Base-by-base conservation (phyloP, 2,113 vertebrate genomes). In the Aix galericulata region DNA sequence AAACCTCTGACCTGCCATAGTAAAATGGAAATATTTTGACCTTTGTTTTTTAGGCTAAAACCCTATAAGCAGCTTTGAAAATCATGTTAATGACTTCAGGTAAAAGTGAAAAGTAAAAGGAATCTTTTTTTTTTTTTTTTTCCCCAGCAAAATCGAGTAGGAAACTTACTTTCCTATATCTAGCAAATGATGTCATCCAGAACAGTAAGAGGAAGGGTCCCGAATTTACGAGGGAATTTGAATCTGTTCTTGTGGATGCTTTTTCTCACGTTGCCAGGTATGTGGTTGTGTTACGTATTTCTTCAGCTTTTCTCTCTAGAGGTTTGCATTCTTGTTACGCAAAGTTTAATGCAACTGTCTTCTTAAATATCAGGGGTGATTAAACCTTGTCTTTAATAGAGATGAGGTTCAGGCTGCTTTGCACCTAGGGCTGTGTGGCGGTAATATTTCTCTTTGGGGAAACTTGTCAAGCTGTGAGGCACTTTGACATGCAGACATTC, bases 131-230 rank as follows among this genome's bases (percentile, higher is more conserved):
- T 91, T 10, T 63, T 34, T 1, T 29, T 3, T 36, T 9, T 11
- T 15, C 94, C 56, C 76, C 95, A 99, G 99, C 99, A 66, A 99
- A 99, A 97, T 98, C 97, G 26, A 99, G 96, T 96, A 98, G 99
- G 96, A 99, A 99, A 60, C 97, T 99, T 94, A 99, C 99, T 16
- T 99, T 99, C 97, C 98, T 99, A 1, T 99, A 99, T 94, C 98
- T 99, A 86, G 99, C 99, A 29, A 99, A 99, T 2, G 99, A 99
- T 95, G 99, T 99, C 80, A 99, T 99, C 94, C 99, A 99, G 97
- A 99, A 99, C 98, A 99, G 99, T 96, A 99, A 99, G 96, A 99
- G 99, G 94, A 99, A 99, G 98, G 99, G 99, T 42, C 99, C 99
- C 2, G 99, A 99, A 94, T 99, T 99, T 93, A 98, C 99, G 13